Base-by-base conservation (phyloP, 2,797 vertebrate genomes). In the Arremon aurantiirostris region DNA sequence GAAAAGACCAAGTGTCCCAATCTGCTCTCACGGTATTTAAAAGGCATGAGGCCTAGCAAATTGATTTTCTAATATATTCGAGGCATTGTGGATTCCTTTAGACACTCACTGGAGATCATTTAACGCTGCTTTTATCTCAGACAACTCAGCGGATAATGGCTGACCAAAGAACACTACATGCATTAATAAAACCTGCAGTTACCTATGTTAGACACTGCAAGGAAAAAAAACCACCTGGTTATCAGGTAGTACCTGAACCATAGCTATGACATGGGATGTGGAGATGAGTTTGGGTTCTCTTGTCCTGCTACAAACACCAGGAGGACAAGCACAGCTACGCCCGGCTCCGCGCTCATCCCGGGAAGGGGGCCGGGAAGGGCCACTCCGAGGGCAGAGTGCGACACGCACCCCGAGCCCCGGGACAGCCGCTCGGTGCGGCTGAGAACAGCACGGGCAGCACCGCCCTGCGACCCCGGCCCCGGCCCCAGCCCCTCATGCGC, bases 261-360 rank as follows among this genome's bases (percentile, higher is more conserved):
- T 0, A 3, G 34, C 7, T 24, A 3, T 1, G 24, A 27, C 26
- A 56, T 0, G 23, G 27, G 23, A 46, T 0, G 15, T 0, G 27
- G 10, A n/a, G 23, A 37, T 2, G 11, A 35, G 44, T 27, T 24
- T 8, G 16, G 15, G 7, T 11, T 63, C 44, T 39, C 10, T 59
- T 26, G 64, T 65, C 30, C 39, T 20, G 32, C 37, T 32, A 39
- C 3, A 39, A 60, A 35, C 20, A 44, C 5, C 4, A 14, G 8
- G 10, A 28, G 76, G 41, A 6, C 1, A 6, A 39, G 6, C n/a
- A 19, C 11, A 61, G 22, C 3, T 11, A 7, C 60, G 4, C 2
- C 0, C 0, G 13, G 37, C 9, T 16, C 68, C 11, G 19, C 0
- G 13, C 39, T 44, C 4, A 56, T 5, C 32, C 61, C 12, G 3